Evolutionary conservation across 2,888 invertebrate species (phyloP).

Genomic region (Caenorhabditis doughertyi): DNA sequence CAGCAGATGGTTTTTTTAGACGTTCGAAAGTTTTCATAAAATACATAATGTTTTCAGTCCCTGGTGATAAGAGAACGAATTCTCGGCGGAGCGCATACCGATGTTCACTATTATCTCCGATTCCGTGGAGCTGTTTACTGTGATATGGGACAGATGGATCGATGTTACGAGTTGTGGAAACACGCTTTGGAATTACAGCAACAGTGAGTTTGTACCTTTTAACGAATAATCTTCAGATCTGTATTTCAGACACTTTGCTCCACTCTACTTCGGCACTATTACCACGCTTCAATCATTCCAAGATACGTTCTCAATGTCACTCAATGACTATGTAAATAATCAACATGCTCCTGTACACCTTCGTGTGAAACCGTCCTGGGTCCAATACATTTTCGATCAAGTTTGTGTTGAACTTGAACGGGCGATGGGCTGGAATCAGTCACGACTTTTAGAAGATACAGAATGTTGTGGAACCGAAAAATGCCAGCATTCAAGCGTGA

Average conservation of each 20-base stretch:
- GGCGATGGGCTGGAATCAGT: conserved; percentile 63
- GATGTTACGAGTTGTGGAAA: conserved; percentile 95
- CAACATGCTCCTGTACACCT: conserved; percentile 38
- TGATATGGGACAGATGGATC: conserved; percentile 85
- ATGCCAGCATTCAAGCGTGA: conserved; percentile 42
- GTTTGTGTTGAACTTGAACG: conserved; percentile 69
- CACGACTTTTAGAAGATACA: conserved; percentile 61
- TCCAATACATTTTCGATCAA: conserved; percentile 53
- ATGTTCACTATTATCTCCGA: conserved; percentile 88
- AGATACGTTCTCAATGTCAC: conserved; percentile 91
- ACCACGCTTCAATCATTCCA: conserved; percentile 95
- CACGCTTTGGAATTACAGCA: conserved; percentile 88
- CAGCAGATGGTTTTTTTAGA: neutral
- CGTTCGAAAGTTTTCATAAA: neutral
- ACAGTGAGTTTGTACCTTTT: conserved; percentile 28
- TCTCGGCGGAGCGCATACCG: conserved; percentile 91
- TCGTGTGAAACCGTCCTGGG: conserved; percentile 48
- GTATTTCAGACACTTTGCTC: conserved; percentile 87
- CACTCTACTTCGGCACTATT: conserved; percentile 95
- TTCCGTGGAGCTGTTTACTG: conserved; percentile 96
- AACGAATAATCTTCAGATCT: neutral
- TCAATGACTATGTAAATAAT: conserved; percentile 86
- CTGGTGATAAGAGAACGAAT: conserved; percentile 92
- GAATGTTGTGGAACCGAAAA: conserved; percentile 51
- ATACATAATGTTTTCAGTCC: conserved; percentile 91